Base-by-base conservation (phyloP, 2,888 invertebrate species). In the Barypeithes pellucidus region DNA sequence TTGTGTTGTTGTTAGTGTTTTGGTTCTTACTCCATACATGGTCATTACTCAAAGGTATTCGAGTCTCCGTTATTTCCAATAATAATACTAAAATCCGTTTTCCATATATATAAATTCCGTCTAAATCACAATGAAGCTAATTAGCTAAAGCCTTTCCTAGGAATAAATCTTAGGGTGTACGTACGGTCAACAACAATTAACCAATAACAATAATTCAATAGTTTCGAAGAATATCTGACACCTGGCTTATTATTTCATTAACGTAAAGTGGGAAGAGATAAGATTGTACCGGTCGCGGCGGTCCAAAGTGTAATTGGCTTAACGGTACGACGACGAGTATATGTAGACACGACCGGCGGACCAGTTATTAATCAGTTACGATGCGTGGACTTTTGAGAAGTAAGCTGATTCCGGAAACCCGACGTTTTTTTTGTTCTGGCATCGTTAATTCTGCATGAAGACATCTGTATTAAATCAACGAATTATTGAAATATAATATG, bases 121-220 rank as follows among this genome's bases (percentile, higher is more conserved):
- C 16, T 39, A 39, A 4, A 5, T 12, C 7, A 16, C 43, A 43
- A 43, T 43, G 43, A n/a, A 24, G 33, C 11, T 57, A 57, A 57
- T 57, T 57, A 57, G 24, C 33, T 57, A 57, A 57, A n/a, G 33
- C 2, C 9, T 33, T 8, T 57, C 33, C 18, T 33, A 18, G n/a
- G 18, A 14, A 70, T 70, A 70, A 71, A 65, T 71, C 65, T 43
- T 36, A 33, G 9, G 33, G 59, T n/a, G n/a, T n/a, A n/a, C n/a
- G 39, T 24, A 43, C 24, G 36, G 59, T 59, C 36, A 59, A 47
- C 65, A 57, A 71, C 70, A 71, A 71, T 71, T 71, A 71, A 39
- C 70, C 47, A 71, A 71, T 71, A 71, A 71, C 65, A 29, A 71
- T 71, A 71, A 65, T 71, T 71, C 47, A 71, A 57, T 33, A 45